Evolutionary conservation across 1,140 invertebrate genomes (phyloP), one percentile per base, ranked within the genome.

Genomic region (Drosophila neocordata): DNA sequence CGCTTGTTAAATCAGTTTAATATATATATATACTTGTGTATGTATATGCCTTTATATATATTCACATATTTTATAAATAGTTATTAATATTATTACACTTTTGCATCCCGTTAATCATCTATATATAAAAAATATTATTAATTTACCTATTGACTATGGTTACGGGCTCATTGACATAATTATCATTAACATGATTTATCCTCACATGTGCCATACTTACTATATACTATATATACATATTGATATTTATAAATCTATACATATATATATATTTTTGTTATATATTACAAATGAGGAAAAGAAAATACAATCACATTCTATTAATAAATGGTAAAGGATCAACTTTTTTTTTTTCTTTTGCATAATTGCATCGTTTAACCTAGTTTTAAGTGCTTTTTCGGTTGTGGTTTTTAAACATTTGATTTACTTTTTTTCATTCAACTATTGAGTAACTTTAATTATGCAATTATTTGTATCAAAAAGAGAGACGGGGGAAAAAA

Each of bases 321-420:
- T 65, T 52, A 75, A 75, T 75, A 75, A 75, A 75, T 73, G 72
- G 64, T 72, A 75, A 68, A 57, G 64, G 68, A 51, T 75, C 41
- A 75, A 75, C 68, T 20, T 37, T 65, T n/a, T n/a, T n/a, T n/a
- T n/a, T n/a, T n/a, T n/a, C n/a, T n/a, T n/a, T 71, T 64, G 7
- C 53, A 67, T 77, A 53, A 69, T 52, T 55, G 41, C 61, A 61
- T 59, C 15, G 66, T 63, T 69, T 61, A 77, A 70, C 41, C 60
- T 64, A 80, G 37, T 67, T 76, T 78, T 67, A 13, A 75, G 58
- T 41, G 38, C 55, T 60, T 66, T 48, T 77, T 61, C 38, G 73
- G 73, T 77, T 77, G 66, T 70, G 73, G 73, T 65, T 77, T 76
- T 69, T 56, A 37, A 18, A 20, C 8, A 48, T 9, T 13, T 61